Conservation (phyloP, 2,797 vertebrate species). For the Cheirogaleus major region DNA sequence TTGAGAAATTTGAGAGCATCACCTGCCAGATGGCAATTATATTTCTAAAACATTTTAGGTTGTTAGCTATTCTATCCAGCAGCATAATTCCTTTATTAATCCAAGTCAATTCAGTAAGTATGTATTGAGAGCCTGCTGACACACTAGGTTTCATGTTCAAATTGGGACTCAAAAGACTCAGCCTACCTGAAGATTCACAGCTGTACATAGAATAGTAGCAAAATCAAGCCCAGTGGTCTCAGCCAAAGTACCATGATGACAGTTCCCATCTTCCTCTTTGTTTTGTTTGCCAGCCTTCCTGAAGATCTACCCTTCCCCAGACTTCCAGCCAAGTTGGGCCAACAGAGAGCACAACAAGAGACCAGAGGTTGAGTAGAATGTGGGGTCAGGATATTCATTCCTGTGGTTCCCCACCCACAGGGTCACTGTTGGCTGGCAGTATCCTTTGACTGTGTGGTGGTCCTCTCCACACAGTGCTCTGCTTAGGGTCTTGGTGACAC, state of each 20-base stretch:
- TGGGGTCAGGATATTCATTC: background rate
- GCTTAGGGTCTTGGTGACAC: background rate
- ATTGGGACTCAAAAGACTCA: background rate
- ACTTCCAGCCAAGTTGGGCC: background rate
- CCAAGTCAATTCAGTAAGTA: background rate
- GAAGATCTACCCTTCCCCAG: background rate
- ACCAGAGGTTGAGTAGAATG: background rate
- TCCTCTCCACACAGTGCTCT: background rate
- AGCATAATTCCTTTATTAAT: background rate
- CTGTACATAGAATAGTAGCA: background rate
- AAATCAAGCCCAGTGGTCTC: background rate
- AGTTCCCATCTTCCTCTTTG: background rate
- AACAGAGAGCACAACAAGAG: background rate
- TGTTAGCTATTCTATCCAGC: no score
- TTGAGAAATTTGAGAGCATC: background rate
- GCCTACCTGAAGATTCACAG: background rate
- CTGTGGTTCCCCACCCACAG: background rate
- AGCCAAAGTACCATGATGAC: background rate
- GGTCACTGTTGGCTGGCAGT: background rate
- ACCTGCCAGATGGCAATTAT: background rate
- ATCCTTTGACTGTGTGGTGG: background rate
- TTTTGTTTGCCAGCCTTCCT: background rate
- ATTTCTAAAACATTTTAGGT: slow-evolving; percentile 11
- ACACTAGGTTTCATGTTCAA: background rate
- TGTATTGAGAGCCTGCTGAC: background rate